Base-by-base conservation (phyloP, 2,113 vertebrate species). In the Microcebus lehilahytsara region DNA sequence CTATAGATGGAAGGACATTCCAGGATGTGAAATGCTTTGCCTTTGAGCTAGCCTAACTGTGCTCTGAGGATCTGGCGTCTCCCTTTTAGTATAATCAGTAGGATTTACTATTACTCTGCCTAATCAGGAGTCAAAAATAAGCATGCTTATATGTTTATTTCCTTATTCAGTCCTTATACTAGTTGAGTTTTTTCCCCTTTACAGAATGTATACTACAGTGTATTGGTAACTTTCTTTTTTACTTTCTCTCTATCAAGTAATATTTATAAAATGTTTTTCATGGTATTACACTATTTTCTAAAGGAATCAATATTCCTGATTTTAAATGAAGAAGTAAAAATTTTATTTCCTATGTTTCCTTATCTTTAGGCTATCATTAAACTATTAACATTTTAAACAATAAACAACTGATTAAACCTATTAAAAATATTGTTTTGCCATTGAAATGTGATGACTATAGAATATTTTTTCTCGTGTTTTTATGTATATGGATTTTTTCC, bases 351-450 rank as follows among this genome's bases (percentile, higher is more conserved):
- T 85, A 0, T 85, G 9, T 84, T 85, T 88, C 6, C 7, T 9
- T 56, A 22, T 89, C 25, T 85, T 85, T 91, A 91, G 69, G 16
- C 16, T 92, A 19, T 88, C 10, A 72, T 87, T 90, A 49, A 75
- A 77, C 91, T 75, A 94, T 53, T 96, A 91, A 95, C 23, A 87
- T 81, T 84, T 94, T 81, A 67, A 74, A 79, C 62, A 83, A 72
- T 85, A 88, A 91, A 62, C 37, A 94, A 66, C 71, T 81, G 20
- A 89, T 96, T 3, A 95, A 85, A 89, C 19, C 13, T 81, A 71
- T 69, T 86, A 64, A 90, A 91, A 93, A 89, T 80, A 77, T 20
- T 88, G 2, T 11, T 72, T 96, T 95, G 37, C 34, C 46, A 69
- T 79, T 92, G 30, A 95, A 78, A 53, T 92, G 17, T 86, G 56